Percentiles rank a stretch among this genome's conserved stretches.
Evolutionary conservation across 2,888 invertebrate species (phyloP).

Genomic region (Magallana nippona): DNA sequence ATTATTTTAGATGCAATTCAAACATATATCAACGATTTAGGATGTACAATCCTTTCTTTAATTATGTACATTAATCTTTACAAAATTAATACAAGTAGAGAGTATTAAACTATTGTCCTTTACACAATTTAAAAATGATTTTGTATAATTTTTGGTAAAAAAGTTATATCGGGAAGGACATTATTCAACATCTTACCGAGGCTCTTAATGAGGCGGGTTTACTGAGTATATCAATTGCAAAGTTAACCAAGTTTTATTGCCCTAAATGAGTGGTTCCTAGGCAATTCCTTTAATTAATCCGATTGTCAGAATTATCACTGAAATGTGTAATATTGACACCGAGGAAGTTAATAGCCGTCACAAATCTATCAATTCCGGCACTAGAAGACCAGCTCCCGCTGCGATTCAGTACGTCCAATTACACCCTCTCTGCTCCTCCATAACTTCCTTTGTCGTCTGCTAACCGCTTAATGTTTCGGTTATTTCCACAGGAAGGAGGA

Average conservation of each 20-base stretch:
- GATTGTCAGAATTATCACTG: conserved; percentile 13
- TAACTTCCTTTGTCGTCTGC: not conserved
- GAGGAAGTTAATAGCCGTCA: conserved; percentile 20
- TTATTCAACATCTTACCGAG: too few relatives aligned
- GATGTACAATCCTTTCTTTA: too few relatives aligned
- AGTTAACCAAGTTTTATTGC: conserved; percentile 3
- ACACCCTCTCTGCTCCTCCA: conserved; percentile 6
- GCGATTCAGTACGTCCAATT: not conserved
- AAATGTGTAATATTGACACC: conserved; percentile 26
- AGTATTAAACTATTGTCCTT: too few relatives aligned
- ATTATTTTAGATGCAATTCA: too few relatives aligned
- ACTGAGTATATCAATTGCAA: not conserved
- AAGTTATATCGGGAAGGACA: too few relatives aligned
- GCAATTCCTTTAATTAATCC: conserved; percentile 21
- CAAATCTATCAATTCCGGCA: conserved; percentile 10
- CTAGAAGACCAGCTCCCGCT: not conserved
- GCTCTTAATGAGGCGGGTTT: not conserved
- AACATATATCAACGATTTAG: too few relatives aligned
- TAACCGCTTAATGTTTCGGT: conserved; percentile 10
- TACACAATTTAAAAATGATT: too few relatives aligned
- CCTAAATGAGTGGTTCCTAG: not conserved
- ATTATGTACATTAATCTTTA: too few relatives aligned
- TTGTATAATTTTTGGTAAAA: too few relatives aligned
- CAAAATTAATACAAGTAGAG: too few relatives aligned
- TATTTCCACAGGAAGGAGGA: conserved; percentile 1